Evolutionary conservation across 1,140 invertebrate genomes (phyloP), one percentile per base, ranked within the genome.

Genomic region (Hylyphantes graminicola): DNA sequence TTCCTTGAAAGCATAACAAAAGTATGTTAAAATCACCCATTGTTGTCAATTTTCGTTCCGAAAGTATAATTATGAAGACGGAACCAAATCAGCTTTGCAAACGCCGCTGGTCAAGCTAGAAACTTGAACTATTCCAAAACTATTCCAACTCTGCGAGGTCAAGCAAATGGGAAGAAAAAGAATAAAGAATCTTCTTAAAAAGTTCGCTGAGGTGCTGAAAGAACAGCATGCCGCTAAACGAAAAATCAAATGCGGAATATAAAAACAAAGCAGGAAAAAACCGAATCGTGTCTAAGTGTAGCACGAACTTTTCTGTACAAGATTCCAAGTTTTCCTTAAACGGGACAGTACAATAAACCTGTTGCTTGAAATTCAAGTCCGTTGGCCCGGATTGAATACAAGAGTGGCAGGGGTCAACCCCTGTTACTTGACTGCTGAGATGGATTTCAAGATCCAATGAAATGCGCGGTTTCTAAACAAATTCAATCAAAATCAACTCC

Each of bases 351-450:
- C 70, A 74, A 35, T 35, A 35, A 74, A 74, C 70, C 53, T 55
- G 70, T 74, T 74, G 51, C 9, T n/a, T n/a, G n/a, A 73, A 73
- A 73, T 73, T 54, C 54, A 73, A 73, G 70, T 74, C 70, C 70
- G 57, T 74, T 74, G 70, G 70, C 53, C 53, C 70, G 21, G 10
- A 50, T 12, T 59, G 57, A 59, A 57, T 21, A 74, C 51, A 57
- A 54, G 70, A 74, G 70, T 73, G 55, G 55, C 70, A 21, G 17
- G 10, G 53, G 53, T 74, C 54, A 17, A 55, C 57, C 51, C n/a
- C 67, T 53, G 63, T 59, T 57, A 74, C 70, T 74, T n/a, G 51
- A 19, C 11, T 54, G 70, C 35, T 15, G 12, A 13, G 15, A 17
- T 55, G 54, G n/a, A 55, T 74, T 74, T 55, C 54, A 73, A 73